Evolutionary conservation across 2,797 vertebrate genomes (phyloP), one percentile per base, ranked within the genome.

Genomic region (Champsocephalus esox): DNA sequence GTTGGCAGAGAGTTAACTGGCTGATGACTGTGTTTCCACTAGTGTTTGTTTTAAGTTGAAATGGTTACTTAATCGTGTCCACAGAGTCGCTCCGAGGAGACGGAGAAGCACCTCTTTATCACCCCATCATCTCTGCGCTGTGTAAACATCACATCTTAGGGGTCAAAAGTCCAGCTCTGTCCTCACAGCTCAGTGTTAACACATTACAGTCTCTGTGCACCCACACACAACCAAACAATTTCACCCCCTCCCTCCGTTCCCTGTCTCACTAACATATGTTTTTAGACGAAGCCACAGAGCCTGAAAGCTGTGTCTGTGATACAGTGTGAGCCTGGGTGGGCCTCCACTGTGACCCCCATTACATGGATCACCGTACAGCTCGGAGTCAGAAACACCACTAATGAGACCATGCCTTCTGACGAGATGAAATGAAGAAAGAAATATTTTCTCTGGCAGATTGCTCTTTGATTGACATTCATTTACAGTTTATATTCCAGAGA

Each of bases 81-180:
- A 56, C 50, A 44, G 54, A 78, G 68, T 59, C 4, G 34, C 77
- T 87, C 70, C 75, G 45, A 77, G 72, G 74, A 91, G 73, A 87
- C 49, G 2, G 50, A 68, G 62, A 62, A 77, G 73, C 74, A 85
- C 80, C 70, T 92, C 76, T 85, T 92, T 89, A 91, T 89, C 82
- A 49, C 69, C 75, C 83, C 73, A 75, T 90, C 85, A 82, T 81
- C 88, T 77, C 70, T 17, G 63, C 66, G 4, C 80, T 81, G 79
- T 77, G 84, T 80, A 92, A 91, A 89, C 87, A 90, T 14, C 11
- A 6, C 57, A 17, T 86, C 79, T 54, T 67, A 46, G 59, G 72
- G 87, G 89, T 92, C 89, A 90, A 88, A 86, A 83, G 92, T 94
- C 87, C 91, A 88, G 69, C 5, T 12, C 38, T 32, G 71, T 77